Percentiles rank a stretch among this genome's conserved stretches.
Evolutionary conservation across 2,797 vertebrate species (phyloP).

Genomic region (Denticeps clupeoides): DNA sequence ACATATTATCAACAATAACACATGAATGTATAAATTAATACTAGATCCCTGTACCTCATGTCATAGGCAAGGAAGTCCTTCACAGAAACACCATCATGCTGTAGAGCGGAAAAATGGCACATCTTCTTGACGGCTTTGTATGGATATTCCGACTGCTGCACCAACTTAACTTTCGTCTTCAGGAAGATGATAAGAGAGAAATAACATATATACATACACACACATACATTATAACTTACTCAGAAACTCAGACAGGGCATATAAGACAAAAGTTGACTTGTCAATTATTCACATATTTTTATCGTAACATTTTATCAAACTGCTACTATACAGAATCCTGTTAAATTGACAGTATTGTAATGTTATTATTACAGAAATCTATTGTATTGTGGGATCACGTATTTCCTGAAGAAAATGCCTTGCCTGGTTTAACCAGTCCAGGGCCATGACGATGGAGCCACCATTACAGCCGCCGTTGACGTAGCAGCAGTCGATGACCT

Average conservation of each 20-base stretch:
- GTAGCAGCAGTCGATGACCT: constrained; percentile 81
- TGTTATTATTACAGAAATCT: no score
- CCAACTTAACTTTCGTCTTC: constrained; percentile 71
- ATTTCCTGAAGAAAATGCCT: no score
- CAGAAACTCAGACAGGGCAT: no score
- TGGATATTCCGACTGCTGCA: constrained; percentile 66
- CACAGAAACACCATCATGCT: constrained; percentile 61
- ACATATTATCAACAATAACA: no score
- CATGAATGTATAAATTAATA: not conserved
- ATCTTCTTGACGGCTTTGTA: constrained; percentile 70
- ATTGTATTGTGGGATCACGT: no score
- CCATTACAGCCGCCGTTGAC: constrained; percentile 69
- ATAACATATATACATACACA: not conserved
- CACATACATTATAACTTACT: not conserved
- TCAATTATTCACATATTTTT: no score
- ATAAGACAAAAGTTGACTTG: no score
- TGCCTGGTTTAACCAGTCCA: constrained; percentile 77
- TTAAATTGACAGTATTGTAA: no score
- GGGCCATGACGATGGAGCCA: constrained; percentile 60
- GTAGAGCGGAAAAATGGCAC: constrained; percentile 66
- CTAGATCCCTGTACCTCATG: constrained; percentile 69
- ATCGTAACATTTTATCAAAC: no score
- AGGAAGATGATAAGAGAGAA: constrained; percentile 18
- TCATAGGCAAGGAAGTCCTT: constrained; percentile 61
- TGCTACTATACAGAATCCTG: no score